Conservation (phyloP, 2,113 vertebrate genomes). For the Triplophysa tibetana region DNA sequence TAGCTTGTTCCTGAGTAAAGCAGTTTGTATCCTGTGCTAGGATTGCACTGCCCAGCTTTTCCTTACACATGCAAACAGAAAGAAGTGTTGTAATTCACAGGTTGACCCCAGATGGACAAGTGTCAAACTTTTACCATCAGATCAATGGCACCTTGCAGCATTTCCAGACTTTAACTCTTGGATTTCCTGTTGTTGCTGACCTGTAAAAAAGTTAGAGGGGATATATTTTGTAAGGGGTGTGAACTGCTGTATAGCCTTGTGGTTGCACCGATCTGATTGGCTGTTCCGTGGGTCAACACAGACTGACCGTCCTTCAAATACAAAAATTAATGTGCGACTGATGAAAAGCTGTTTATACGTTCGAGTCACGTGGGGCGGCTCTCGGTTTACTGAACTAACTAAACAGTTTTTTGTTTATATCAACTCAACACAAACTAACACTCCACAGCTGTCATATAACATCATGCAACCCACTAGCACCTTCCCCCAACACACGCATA, state of each 20-base stretch:
- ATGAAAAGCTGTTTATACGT: slow-evolving; percentile 33
- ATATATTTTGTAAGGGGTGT: background rate
- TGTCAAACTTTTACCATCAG: slow-evolving; percentile 22
- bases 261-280: background rate
- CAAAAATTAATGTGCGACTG: slow-evolving; percentile 7
- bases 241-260: background rate
- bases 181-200: slow-evolving; percentile 26
- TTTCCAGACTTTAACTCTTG: slow-evolving; percentile 7
- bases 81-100: slow-evolving; percentile 26
- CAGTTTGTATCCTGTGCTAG: slow-evolving; percentile 21
- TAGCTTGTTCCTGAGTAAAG: slow-evolving; percentile 32
- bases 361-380: background rate
- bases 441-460: slow-evolving; percentile 34
- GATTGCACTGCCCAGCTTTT: slow-evolving; percentile 12
- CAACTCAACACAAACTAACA: slow-evolving; percentile 27
- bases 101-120: slow-evolving; percentile 19
- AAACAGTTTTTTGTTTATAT: slow-evolving; percentile 10
- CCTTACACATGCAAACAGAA: background rate
- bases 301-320: background rate
- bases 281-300: background rate
- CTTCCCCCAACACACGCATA: slow-evolving; percentile 35
- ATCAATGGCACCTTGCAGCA: background rate
- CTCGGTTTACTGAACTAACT: slow-evolving; percentile 13
- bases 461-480: slow-evolving; percentile 25
- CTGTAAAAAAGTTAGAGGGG: slow-evolving; percentile 15